Evolutionary conservation across 2,888 invertebrate species (phyloP).

Genomic region (Mylabris sibirica): DNA sequence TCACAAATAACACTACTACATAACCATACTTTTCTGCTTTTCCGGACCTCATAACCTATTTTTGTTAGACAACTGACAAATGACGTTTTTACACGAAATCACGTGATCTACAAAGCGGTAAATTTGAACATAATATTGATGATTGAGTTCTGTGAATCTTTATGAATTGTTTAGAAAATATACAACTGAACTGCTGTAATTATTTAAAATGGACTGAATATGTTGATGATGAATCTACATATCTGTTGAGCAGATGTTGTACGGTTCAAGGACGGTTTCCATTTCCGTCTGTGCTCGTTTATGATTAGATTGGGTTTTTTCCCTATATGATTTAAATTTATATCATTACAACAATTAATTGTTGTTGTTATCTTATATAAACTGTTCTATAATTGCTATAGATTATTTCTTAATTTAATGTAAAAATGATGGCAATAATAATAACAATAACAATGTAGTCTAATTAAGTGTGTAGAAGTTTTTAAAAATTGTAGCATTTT

Average conservation of each 20-base stretch:
- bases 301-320: conserved; percentile 3
- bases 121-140: conserved; percentile 3
- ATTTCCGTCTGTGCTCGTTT: conserved; percentile 12
- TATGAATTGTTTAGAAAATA: no score
- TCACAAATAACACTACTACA: conserved; percentile 29
- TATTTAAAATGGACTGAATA: background rate
- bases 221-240: background rate
- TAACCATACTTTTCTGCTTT: conserved; percentile 29
- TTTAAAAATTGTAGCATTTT: no score
- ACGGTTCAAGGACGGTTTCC: conserved; percentile 31
- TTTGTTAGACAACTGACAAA: conserved; percentile 15
- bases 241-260: conserved; percentile 30
- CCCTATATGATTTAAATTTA: background rate
- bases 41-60: conserved; percentile 9
- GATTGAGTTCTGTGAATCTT: background rate
- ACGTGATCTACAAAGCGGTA: conserved; percentile 18
- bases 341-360: background rate
- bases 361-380: background rate
- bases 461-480: no score
- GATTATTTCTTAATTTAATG: no score
- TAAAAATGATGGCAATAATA: no score
- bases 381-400: no score
- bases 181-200: background rate
- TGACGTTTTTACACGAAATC: conserved; percentile 16
- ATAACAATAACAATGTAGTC: no score